phyloP scores from a whole-genome alignment of 2,113 vertebrate species.

The Macaca nemestrina region DNA sequence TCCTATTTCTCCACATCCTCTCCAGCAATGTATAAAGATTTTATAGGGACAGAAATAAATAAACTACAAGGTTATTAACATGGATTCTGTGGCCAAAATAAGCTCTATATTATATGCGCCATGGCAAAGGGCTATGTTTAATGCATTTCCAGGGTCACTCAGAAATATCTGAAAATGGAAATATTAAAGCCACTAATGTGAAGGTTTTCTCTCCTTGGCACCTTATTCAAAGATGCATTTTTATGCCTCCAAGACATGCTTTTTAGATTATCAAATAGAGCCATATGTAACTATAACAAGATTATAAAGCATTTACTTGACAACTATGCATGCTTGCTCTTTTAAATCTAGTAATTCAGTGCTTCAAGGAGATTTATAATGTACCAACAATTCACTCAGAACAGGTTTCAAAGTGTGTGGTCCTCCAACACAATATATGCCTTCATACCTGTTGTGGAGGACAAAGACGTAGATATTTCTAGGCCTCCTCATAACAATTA shows the following conservation, averaged over 20 bases:
- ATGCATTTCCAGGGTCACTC: neutral
- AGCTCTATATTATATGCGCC: neutral
- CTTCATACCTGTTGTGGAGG: conserved; percentile 45
- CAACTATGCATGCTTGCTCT: neutral
- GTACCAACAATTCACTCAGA: neutral
- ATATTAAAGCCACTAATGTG: neutral
- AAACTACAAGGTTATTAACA: neutral
- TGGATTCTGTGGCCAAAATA: conserved; percentile 7
- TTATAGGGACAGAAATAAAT: neutral
- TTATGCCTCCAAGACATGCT: neutral
- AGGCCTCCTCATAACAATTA: neutral
- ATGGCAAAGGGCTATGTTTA: neutral
- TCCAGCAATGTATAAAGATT: neutral
- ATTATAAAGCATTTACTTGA: conserved; percentile 53
- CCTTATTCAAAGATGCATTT: conserved; percentile 42
- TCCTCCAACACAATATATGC: conserved; percentile 45
- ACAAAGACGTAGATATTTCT: conserved; percentile 50
- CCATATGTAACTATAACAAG: conserved; percentile 16
- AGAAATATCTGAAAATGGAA: neutral
- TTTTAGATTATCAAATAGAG: conserved; percentile 34
- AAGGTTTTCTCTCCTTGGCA: conserved; percentile 18
- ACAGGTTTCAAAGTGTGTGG: neutral
- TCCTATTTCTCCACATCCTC: too few relatives aligned
- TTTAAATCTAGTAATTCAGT: conserved; percentile 56
- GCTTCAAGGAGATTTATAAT: conserved; percentile 57